Conservation (phyloP, 2,888 invertebrate genomes). For the Clunio marinus region DNA sequence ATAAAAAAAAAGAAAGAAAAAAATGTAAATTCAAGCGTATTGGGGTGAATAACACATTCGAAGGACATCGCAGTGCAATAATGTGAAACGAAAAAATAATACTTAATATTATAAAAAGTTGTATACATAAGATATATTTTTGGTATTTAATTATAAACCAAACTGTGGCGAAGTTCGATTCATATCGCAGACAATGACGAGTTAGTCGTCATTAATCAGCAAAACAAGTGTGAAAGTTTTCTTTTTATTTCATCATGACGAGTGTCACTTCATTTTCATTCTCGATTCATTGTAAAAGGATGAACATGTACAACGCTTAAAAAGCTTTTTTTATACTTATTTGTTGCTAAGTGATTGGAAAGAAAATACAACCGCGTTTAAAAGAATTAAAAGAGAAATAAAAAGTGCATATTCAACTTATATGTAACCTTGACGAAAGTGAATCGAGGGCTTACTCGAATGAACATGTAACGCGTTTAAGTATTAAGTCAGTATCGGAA, state of each 20-base stretch:
- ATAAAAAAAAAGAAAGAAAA: background rate
- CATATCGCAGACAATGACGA: background rate
- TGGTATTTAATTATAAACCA: slow-evolving; percentile 26
- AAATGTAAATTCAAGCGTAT: slow-evolving; percentile 16
- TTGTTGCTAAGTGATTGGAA: background rate
- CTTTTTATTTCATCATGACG: background rate
- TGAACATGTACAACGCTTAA: background rate
- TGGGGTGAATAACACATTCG: slow-evolving; percentile 31
- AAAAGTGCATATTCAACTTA: slow-evolving; percentile 16
- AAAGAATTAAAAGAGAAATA: background rate
- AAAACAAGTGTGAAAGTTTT: slow-evolving; percentile 15
- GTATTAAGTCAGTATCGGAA: too few species aligned
- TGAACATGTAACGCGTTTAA: background rate
- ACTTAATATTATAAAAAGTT: background rate
- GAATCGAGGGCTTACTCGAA: slow-evolving; percentile 7
- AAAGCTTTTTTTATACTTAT: too few species aligned
- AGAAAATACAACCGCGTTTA: background rate
- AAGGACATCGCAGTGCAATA: slow-evolving; percentile 34
- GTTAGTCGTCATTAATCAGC: background rate
- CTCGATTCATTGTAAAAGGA: too few species aligned
- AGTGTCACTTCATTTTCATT: too few species aligned
- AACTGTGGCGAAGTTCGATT: background rate
- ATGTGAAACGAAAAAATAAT: slow-evolving; percentile 4
- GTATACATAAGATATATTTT: slow-evolving; percentile 12
- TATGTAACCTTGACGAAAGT: slow-evolving; percentile 31